These are phyloP conservation scores for Mactromeris polynyma DNA, from an alignment of 2,888 invertebrate species.

Conservation along the genomic window DNA sequence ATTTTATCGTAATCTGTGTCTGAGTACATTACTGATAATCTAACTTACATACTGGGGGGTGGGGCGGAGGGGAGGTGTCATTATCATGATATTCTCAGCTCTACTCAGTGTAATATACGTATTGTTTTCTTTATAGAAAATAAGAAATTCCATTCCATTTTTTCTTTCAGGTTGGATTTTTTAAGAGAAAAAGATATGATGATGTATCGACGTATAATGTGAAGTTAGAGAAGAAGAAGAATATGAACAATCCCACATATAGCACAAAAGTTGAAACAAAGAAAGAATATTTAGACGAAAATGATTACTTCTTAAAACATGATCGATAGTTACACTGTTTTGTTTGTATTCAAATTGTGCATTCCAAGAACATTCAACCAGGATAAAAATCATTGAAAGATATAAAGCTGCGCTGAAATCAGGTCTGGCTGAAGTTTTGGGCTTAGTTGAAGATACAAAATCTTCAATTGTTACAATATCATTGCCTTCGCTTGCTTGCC, in stretches of 20 bases:
- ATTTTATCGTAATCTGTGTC: no score
- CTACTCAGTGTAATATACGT: no score
- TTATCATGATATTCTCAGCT: no score
- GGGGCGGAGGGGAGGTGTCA: no score
- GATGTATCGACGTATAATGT: slow-evolving; percentile 81
- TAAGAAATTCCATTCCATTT: neutral
- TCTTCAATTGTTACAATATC: neutral
- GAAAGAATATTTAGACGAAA: slow-evolving; percentile 62
- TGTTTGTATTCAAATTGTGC: slow-evolving; percentile 9
- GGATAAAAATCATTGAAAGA: neutral
- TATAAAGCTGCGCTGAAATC: neutral
- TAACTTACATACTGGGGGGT: no score
- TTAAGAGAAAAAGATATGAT: slow-evolving; percentile 82
- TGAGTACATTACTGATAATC: no score
- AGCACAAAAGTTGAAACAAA: slow-evolving; percentile 61
- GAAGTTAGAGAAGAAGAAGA: slow-evolving; percentile 79
- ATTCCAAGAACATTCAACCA: slow-evolving; percentile 27
- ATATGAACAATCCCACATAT: slow-evolving; percentile 65
- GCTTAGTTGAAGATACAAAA: neutral
- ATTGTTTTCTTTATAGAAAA: no score
- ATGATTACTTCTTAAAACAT: slow-evolving; percentile 62
- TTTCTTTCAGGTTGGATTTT: slow-evolving; percentile 84
- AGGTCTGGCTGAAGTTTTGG: neutral
- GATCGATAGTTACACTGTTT: slow-evolving; percentile 16
- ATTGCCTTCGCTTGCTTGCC: neutral